phyloP scores from a whole-genome alignment of 2,113 vertebrate species.

The Notarius lentiginosus region DNA sequence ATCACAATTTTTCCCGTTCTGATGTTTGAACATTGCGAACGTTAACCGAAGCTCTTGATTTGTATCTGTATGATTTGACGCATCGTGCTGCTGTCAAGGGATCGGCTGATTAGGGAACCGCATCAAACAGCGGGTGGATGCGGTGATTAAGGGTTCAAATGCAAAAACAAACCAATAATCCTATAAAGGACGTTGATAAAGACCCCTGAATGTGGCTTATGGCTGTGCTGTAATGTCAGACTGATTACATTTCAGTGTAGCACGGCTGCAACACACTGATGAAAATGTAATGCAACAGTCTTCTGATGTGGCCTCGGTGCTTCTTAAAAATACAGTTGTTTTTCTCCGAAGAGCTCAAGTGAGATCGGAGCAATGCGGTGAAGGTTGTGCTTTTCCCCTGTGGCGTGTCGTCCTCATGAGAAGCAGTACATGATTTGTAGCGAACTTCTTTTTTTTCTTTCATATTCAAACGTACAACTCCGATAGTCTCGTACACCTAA shows the following conservation, averaged over 20 bases:
- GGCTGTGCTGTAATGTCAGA: neutral
- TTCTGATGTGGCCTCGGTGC: neutral
- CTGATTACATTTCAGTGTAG: neutral
- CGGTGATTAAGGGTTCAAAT: neutral
- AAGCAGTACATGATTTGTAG: neutral
- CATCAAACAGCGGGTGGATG: neutral
- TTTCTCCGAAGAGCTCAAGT: too few species aligned
- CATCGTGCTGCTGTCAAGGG: too few species aligned
- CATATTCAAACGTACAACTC: neutral
- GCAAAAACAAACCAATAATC: neutral
- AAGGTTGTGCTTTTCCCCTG: too few species aligned
- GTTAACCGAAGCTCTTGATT: too few species aligned
- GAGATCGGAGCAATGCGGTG: neutral
- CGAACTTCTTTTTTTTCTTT: neutral
- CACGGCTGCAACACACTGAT: neutral
- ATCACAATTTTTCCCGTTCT: too few species aligned
- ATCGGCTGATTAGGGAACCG: too few species aligned
- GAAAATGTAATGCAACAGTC: neutral
- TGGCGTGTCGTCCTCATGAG: neutral
- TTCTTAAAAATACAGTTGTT: too few species aligned
- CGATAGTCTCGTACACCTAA: neutral
- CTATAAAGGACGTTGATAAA: neutral
- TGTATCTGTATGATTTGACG: too few species aligned
- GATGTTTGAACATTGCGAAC: too few species aligned
- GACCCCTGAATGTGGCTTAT: neutral